Percentiles rank a stretch among this genome's conserved stretches.
Conservation (phyloP, 2,797 vertebrate species). For the Florisuga fusca region DNA sequence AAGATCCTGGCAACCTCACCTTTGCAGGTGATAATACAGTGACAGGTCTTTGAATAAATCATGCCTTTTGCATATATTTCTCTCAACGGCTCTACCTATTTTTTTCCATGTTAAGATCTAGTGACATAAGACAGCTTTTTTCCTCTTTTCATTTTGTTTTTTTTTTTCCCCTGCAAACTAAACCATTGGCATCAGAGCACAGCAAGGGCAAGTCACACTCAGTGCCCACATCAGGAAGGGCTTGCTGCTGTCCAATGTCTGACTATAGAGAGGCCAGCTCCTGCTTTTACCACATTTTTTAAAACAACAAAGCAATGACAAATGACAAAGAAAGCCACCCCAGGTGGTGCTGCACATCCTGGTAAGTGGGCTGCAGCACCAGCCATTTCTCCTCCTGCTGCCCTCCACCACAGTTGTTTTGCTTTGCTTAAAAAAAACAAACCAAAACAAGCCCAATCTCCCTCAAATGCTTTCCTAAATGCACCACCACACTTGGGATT, state of each 20-base stretch:
- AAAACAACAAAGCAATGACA: neutral
- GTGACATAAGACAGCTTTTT: neutral
- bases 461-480: neutral
- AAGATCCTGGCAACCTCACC: neutral
- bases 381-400: neutral
- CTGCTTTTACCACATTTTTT: neutral
- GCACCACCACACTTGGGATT: neutral
- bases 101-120: neutral
- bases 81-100: neutral
- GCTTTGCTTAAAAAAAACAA: neutral
- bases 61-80: neutral
- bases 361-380: neutral
- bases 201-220: neutral
- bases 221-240: fast-evolving
- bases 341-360: fast-evolving
- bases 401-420: neutral
- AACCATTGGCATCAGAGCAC: neutral
- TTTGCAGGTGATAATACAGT: neutral
- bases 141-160: neutral
- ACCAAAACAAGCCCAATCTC: neutral
- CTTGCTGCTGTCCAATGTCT: neutral
- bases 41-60: neutral
- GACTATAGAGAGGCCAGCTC: neutral
- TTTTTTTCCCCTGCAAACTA: neutral
- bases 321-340: neutral